Conservation (phyloP, 2,113 vertebrate species). For the Macrotus californicus region DNA sequence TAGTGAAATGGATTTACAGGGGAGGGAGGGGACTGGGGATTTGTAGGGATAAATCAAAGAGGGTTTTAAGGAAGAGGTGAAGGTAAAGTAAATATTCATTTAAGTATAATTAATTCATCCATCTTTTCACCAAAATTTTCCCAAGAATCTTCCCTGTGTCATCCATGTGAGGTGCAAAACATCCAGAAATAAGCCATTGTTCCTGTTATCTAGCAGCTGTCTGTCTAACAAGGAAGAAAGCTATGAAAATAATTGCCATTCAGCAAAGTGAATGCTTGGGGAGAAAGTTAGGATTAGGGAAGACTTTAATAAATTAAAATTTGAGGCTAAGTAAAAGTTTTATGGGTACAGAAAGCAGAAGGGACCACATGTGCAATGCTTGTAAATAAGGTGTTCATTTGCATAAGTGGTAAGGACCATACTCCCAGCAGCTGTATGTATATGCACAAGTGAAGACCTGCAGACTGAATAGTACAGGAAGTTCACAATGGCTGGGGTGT, state of each 20-base stretch:
- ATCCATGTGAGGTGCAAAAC: not conserved
- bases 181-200: not conserved
- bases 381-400: not conserved
- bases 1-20: not conserved
- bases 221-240: not conserved
- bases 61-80: not conserved
- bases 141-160: not conserved
- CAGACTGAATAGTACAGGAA: not conserved
- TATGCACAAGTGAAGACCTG: not conserved
- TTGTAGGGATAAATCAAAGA: not conserved
- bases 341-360: not conserved
- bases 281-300: not conserved
- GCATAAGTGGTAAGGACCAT: not conserved
- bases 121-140: constrained; percentile 4
- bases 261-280: not conserved
- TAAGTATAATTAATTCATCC: not conserved
- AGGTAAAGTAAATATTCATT: not conserved
- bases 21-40: not conserved
- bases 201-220: not conserved
- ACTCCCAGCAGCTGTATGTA: not conserved
- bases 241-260: not conserved
- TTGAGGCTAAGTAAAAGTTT: not conserved
- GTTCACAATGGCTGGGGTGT: not conserved
- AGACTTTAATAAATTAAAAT: not conserved
- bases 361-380: not conserved